These are phyloP conservation scores for Salminus brasiliensis DNA, from an alignment of 2,113 vertebrate genomes.

Conservation along the genomic window DNA sequence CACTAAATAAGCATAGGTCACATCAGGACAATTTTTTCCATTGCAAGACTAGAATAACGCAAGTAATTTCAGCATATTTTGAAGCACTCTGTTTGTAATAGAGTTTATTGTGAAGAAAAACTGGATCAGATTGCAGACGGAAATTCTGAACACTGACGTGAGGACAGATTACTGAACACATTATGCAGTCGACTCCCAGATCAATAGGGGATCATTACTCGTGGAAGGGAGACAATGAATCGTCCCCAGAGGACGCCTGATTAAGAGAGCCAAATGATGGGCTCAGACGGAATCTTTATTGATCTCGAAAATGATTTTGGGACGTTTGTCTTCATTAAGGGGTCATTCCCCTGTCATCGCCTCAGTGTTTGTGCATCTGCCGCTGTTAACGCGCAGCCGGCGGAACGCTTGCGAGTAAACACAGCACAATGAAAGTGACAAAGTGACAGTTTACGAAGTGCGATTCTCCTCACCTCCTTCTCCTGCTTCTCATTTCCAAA, in stretches of 20 bases:
- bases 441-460: slow-evolving; percentile 54
- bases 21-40: too few species aligned
- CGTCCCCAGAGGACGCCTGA: slow-evolving; percentile 36
- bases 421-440: slow-evolving; percentile 65
- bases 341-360: slow-evolving; percentile 57
- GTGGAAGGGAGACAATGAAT: not conserved
- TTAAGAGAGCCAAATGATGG: slow-evolving; percentile 47
- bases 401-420: slow-evolving; percentile 63
- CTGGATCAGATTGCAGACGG: too few species aligned
- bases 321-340: slow-evolving; percentile 65
- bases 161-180: slow-evolving; percentile 31
- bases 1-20: too few species aligned
- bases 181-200: slow-evolving; percentile 19
- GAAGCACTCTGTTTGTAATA: too few species aligned
- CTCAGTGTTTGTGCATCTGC: slow-evolving; percentile 59
- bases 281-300: slow-evolving; percentile 54
- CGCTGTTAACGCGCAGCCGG: slow-evolving; percentile 54
- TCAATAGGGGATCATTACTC: slow-evolving; percentile 47
- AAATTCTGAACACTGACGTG: too few species aligned
- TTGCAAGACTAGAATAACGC: too few species aligned
- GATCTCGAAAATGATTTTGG: slow-evolving; percentile 55
- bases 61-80: too few species aligned
- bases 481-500: slow-evolving; percentile 68
- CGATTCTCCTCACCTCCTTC: slow-evolving; percentile 56
- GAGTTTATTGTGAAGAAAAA: too few species aligned